A percentile compares a stretch with the other conserved stretches of the same genome.
phyloP scores from a whole-genome alignment of 1,140 invertebrate species.

The Cryptotermes secundus region DNA sequence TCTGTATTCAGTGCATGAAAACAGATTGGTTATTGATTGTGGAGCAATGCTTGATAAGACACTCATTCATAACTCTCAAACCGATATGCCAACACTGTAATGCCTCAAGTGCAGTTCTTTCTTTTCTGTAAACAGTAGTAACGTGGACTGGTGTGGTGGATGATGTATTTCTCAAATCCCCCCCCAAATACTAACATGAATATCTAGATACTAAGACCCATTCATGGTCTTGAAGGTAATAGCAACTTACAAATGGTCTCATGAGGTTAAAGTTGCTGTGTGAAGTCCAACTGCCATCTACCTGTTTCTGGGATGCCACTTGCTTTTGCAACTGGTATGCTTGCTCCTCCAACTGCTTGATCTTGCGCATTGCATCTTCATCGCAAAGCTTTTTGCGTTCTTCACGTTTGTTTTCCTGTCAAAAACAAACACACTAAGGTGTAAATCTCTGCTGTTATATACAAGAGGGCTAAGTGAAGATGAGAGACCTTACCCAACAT shows the following conservation, averaged over 20 bases:
- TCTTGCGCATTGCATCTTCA: constrained; percentile 92
- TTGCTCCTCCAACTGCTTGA: constrained; percentile 92
- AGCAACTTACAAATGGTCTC: constrained; percentile 38
- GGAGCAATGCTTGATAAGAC: not conserved
- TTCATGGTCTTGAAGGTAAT: not conserved
- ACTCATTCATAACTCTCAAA: not conserved
- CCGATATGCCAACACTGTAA: not conserved
- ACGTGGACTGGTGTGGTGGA: not conserved
- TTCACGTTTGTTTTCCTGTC: constrained; percentile 86
- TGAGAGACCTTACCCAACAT: too few species aligned
- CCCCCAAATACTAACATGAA: not conserved
- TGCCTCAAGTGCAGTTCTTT: not conserved
- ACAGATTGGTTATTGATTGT: too few species aligned
- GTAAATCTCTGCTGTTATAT: too few species aligned
- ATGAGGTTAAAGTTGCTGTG: constrained; percentile 36
- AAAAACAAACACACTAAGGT: constrained; percentile 27
- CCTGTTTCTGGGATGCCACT: constrained; percentile 81
- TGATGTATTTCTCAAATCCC: not conserved
- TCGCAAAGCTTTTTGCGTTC: constrained; percentile 90
- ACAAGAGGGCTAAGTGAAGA: too few species aligned
- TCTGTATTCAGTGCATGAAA: too few species aligned
- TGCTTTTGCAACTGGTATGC: constrained; percentile 81
- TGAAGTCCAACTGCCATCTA: constrained; percentile 52
- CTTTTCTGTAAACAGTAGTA: not conserved
- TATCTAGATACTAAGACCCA: not conserved